Conservation (phyloP, 2,888 invertebrate species). For the Tiphia femorata region DNA sequence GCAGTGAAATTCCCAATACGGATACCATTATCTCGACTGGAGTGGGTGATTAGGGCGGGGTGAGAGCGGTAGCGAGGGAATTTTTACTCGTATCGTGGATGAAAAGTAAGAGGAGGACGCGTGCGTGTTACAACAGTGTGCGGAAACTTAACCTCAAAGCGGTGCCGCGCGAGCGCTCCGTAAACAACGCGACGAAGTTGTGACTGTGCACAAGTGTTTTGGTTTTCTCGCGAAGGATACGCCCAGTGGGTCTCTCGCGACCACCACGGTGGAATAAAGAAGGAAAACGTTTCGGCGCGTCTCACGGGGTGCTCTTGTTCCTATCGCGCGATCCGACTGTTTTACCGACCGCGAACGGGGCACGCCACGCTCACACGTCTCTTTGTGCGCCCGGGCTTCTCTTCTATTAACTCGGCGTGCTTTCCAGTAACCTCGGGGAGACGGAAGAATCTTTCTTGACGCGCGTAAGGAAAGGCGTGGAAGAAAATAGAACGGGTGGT, state of each 20-base stretch:
- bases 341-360: slow-evolving; percentile 43
- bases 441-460: not conserved
- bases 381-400: too few species aligned
- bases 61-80: not conserved
- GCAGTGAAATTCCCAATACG: too few species aligned
- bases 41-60: too few species aligned
- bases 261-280: too few species aligned
- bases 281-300: not conserved
- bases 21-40: too few species aligned
- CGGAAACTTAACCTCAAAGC: slow-evolving; percentile 44
- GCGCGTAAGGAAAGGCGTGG: slow-evolving; percentile 8
- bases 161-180: slow-evolving; percentile 25
- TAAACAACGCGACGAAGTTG: slow-evolving; percentile 37
- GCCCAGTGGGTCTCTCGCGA: too few species aligned
- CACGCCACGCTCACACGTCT: slow-evolving; percentile 34
- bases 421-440: too few species aligned
- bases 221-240: too few species aligned
- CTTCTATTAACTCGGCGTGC: slow-evolving; percentile 23
- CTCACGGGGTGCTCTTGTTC: not conserved
- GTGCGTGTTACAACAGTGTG: slow-evolving; percentile 33
- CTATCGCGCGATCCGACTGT: slow-evolving; percentile 18
- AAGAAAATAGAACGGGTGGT: too few species aligned
- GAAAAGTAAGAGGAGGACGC: slow-evolving; percentile 15
- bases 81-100: not conserved
- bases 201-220: slow-evolving; percentile 31